Conservation (phyloP, 2,113 vertebrate species). For the Colaptes auratus region DNA sequence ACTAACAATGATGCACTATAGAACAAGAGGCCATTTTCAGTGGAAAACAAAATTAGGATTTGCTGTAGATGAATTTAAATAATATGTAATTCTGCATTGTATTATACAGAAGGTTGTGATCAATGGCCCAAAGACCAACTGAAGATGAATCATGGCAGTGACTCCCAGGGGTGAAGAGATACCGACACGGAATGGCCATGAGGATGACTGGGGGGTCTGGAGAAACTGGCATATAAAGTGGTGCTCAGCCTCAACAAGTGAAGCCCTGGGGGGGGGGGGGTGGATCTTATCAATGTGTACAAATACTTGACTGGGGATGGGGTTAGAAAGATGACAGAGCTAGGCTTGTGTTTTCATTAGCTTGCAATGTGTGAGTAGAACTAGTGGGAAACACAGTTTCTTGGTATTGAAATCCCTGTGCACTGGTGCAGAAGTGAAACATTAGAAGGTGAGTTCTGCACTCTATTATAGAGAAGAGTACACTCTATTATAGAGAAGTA, state of each 20-base stretch:
- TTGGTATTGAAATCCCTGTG: too few relatives aligned
- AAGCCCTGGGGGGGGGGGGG: not conserved
- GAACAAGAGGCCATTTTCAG: not conserved
- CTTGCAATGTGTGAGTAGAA: too few relatives aligned
- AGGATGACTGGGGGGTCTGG: not conserved
- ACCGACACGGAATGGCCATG: accelerated
- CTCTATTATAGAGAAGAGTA: too few relatives aligned
- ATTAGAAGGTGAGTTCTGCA: too few relatives aligned
- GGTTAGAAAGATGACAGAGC: not conserved
- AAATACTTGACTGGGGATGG: not conserved
- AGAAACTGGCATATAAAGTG: not conserved
- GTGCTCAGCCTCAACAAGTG: not conserved
- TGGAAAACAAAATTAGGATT: not conserved
- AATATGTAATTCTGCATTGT: not conserved
- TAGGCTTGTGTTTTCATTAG: not conserved
- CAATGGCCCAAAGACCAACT: not conserved
- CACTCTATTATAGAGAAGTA: too few relatives aligned
- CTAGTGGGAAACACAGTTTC: too few relatives aligned
- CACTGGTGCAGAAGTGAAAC: too few relatives aligned
- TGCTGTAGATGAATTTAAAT: not conserved
- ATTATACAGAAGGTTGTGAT: not conserved
- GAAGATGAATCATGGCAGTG: not conserved
- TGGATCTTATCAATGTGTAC: not conserved
- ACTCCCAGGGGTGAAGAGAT: not conserved
- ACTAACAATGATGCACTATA: not conserved